Evolutionary conservation across 2,113 vertebrate species (phyloP).

Genomic region (Micronisus gabar): DNA sequence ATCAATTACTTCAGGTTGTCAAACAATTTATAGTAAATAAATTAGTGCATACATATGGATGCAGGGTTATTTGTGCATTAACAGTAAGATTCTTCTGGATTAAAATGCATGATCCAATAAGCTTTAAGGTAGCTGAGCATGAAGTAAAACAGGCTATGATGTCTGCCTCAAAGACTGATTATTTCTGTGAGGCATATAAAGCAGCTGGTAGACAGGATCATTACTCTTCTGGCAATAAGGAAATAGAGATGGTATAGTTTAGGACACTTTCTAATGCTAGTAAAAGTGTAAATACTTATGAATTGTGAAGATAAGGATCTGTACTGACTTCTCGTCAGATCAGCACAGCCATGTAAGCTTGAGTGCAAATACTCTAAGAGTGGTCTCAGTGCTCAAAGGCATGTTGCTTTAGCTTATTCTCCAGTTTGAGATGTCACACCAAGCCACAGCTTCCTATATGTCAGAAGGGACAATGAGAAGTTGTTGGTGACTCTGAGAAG

Average conservation of each 20-base stretch:
- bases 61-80: not conserved
- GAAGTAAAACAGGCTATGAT: not conserved
- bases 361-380: not conserved
- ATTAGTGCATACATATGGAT: not conserved
- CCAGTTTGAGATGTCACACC: not conserved
- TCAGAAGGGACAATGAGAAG: not conserved
- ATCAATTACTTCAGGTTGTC: not conserved
- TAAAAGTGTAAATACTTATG: not conserved
- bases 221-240: constrained; percentile 36
- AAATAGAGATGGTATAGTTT: not conserved
- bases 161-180: not conserved
- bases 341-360: not conserved
- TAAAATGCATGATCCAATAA: not conserved
- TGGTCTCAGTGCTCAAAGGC: not conserved
- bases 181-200: not conserved
- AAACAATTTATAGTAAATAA: not conserved
- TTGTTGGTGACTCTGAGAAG: not conserved
- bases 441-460: not conserved
- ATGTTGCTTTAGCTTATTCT: not conserved
- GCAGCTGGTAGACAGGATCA: constrained; percentile 25
- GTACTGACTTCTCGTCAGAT: not conserved
- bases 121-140: not conserved
- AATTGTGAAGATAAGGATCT: not conserved
- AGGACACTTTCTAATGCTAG: not conserved
- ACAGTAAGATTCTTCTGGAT: not conserved